A percentile compares a stretch with the other conserved stretches of the same genome.
These are phyloP conservation scores for Lordiphosa mommai DNA, from an alignment of 1,140 invertebrate genomes.

Conservation along the genomic window DNA sequence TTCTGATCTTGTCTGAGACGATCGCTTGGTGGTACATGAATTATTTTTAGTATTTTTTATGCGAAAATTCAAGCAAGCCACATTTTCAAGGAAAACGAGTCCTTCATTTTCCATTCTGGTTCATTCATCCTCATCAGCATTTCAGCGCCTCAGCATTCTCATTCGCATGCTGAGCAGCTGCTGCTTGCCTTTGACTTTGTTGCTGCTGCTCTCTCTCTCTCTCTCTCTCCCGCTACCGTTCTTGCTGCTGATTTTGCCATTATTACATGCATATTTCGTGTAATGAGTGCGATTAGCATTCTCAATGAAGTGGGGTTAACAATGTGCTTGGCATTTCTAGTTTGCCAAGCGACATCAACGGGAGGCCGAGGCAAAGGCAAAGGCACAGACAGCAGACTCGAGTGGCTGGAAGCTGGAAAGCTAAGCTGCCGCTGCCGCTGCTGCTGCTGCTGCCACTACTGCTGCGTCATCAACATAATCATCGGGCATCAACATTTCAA, in stretches of 20 bases:
- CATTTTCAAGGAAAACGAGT: too few relatives aligned
- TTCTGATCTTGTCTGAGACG: too few relatives aligned
- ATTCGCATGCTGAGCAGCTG: slow-evolving; percentile 13
- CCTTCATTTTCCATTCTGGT: neutral
- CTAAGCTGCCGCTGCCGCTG: neutral
- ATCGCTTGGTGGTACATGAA: too few relatives aligned
- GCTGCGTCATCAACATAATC: slow-evolving; percentile 69
- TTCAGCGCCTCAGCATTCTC: slow-evolving; percentile 5
- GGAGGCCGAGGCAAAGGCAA: neutral
- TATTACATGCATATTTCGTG: slow-evolving; percentile 77
- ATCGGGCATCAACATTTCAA: slow-evolving; percentile 66
- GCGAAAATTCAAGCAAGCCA: too few relatives aligned
- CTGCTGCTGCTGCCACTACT: slow-evolving; percentile 23
- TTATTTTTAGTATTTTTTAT: too few relatives aligned
- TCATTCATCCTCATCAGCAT: slow-evolving; percentile 3
- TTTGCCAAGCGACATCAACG: slow-evolving; percentile 4
- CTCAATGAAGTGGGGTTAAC: slow-evolving; percentile 74
- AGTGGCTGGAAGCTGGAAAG: neutral
- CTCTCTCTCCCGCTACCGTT: neutral
- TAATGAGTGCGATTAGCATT: slow-evolving; percentile 77
- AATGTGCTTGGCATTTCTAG: slow-evolving; percentile 69
- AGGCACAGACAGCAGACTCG: slow-evolving; percentile 3
- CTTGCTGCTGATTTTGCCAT: slow-evolving; percentile 64
- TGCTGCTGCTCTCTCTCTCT: too few relatives aligned
- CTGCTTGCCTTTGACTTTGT: slow-evolving; percentile 7